Conservation (phyloP, 1,140 invertebrate species). For the Lanistes nyassanus region DNA sequence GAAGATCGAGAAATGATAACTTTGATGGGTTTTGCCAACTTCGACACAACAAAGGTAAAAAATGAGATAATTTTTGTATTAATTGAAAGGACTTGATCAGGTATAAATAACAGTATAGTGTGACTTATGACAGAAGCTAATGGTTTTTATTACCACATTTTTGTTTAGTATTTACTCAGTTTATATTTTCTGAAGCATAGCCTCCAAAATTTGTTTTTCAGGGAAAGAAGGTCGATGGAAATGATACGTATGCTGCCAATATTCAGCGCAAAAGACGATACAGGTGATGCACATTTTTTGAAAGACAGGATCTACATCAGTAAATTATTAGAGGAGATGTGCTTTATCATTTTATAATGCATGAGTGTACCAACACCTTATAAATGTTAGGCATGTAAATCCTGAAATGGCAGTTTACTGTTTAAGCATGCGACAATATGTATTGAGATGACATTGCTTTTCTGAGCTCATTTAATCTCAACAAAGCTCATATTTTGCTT, state of each 20-base stretch:
- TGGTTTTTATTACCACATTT: too few species aligned
- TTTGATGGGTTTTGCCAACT: conserved; percentile 95
- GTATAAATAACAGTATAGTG: too few species aligned
- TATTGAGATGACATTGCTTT: too few species aligned
- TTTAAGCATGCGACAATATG: too few species aligned
- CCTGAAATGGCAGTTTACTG: too few species aligned
- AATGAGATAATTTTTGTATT: neutral
- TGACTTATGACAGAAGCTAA: too few species aligned
- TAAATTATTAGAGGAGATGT: neutral
- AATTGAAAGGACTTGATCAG: too few species aligned
- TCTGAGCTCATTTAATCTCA: neutral
- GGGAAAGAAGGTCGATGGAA: conserved; percentile 89
- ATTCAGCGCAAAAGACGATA: conserved; percentile 97
- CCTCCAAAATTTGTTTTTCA: conserved; percentile 36
- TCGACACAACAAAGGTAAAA: conserved; percentile 87
- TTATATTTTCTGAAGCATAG: too few species aligned
- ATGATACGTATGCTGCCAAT: conserved; percentile 91
- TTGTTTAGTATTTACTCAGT: too few species aligned
- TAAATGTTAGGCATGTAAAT: too few species aligned
- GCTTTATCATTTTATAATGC: neutral
- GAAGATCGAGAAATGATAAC: conserved; percentile 97
- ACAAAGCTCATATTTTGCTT: conserved; percentile 9
- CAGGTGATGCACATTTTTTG: conserved; percentile 47
- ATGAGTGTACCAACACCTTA: neutral
- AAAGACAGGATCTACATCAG: neutral